A percentile compares a stretch with the other conserved stretches of the same genome.
phyloP scores from a whole-genome alignment of 23 tunicate species.

The Oikopleura dioica region DNA sequence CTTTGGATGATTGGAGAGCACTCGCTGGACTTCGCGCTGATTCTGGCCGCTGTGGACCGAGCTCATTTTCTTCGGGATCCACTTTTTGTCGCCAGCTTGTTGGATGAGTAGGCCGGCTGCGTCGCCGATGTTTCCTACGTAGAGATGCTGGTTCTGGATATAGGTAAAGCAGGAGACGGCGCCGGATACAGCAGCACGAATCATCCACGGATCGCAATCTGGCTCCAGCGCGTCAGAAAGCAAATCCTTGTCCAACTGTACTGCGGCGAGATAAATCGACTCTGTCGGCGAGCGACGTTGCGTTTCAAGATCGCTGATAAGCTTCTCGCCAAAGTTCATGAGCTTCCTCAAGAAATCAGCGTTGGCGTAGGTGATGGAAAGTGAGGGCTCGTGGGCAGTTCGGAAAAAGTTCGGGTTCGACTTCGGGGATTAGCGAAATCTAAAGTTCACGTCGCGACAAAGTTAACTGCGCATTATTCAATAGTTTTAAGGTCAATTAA shows the following conservation, averaged over 20 bases:
- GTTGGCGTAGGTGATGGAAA: not conserved
- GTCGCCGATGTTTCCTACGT: conserved; percentile 5
- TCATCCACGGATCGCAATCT: not conserved
- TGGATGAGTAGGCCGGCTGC: not conserved
- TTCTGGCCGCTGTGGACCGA: not conserved
- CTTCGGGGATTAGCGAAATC: too few relatives aligned
- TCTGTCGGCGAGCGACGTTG: not conserved
- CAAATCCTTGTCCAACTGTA: not conserved
- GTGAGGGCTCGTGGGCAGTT: not conserved
- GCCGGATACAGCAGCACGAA: conserved; percentile 4
- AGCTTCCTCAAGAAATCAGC: not conserved
- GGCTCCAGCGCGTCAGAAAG: not conserved
- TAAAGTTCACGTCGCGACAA: too few relatives aligned
- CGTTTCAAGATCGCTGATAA: not conserved
- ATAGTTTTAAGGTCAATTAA: too few relatives aligned
- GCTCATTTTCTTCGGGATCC: not conserved
- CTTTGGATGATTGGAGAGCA: not conserved
- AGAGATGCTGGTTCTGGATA: not conserved
- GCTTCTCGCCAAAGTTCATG: conserved; percentile 1
- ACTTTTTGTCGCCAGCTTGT: not conserved
- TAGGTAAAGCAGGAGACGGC: not conserved
- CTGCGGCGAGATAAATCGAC: not conserved
- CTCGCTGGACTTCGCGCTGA: conserved; percentile 3
- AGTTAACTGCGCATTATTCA: too few relatives aligned
- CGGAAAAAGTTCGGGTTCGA: conserved; percentile 13